Base-by-base conservation (phyloP, 2,888 invertebrate species). In the Agrochola litura region DNA sequence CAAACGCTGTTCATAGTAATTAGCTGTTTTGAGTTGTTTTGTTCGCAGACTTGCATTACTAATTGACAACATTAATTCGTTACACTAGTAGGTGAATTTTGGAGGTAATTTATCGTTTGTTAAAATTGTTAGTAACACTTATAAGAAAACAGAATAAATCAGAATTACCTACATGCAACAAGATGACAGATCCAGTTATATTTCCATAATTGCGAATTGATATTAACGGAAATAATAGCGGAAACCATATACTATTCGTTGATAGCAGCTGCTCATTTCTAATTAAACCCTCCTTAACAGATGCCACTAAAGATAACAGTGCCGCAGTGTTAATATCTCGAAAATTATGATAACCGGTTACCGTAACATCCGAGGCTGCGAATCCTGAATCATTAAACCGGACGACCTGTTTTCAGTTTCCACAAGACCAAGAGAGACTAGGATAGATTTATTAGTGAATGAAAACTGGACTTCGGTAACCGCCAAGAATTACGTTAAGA, bases 1-100 rank as follows among this genome's bases (percentile, higher is more conserved):
- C 75, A 82, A 79, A 68, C 73, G 73, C 64, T 67, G 82, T 71
- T 71, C 64, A 79, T 76, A 68, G 69, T 70, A 82, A 82, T 86
- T 86, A 75, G 72, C 65, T 67, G 68, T 74, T 74, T 73, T 76
- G 68, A 61, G 49, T 72, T 56, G 74, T 73, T 82, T 80, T 60
- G 43, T 73, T 81, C 16, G 9, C 6, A 73, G 52, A 52, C 60
- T 80, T 71, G 79, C 69, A 78, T 86, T 66, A 64, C 77, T 75
- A 88, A 83, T 73, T 79, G 77, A 77, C 63, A 74, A 66, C 30
- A 69, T 52, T 76, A 65, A 75, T 83, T 83, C 41, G 73, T 52
- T 71, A 68, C 46, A 74, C 37, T 69, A 41, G 30, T 43, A 56
- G 43, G 49, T 56, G 71, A 71, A 64, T 61, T 71, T 75, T 52